Base-by-base conservation (phyloP, 1,140 invertebrate species). In the Macrocentrus cingulum region DNA sequence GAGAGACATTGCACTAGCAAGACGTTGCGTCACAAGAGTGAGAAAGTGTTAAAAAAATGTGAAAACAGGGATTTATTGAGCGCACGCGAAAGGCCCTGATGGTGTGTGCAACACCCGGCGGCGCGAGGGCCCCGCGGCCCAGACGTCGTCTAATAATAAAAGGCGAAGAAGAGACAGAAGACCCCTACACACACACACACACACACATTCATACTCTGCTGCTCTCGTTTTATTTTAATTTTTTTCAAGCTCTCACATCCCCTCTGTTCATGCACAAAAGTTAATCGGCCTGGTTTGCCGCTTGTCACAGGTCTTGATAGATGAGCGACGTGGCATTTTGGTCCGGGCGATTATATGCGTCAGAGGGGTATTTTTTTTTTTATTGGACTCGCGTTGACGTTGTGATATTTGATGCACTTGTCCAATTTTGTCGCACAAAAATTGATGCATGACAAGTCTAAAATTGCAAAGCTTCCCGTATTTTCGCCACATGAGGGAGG, bases 271-370 rank as follows among this genome's bases (percentile, higher is more conserved):
- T 42, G 32, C 41, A 59, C 49, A 53, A 51, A 66, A 63, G 62
- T 66, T 66, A 66, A 66, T 66, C 63, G 62, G 41, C 49, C 39
- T 49, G 62, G 62, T 62, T 66, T 64, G 62, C 64, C 50, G 52
- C 34, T 59, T 66, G 64, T 66, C 53, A 48, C 41, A 23, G 19
- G 22, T n/a, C 51, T 46, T 62, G 62, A 66, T 66, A 60, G 63
- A 66, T 64, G 64, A 46, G 48, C 41, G 15, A 11, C 23, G 64
- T 45, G 53, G 41, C 54, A 39, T 59, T 64, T 66, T 46, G 61
- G 48, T 53, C 7, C 50, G 37, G 60, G 22, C 34, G 59, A 56
- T 34, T 15, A 16, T 36, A 16, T 16, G 49, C 32, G 49, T 51
- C 25, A 39, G 13, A 51, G 37, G 32, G 44, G 44, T 22, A 22